Evolutionary conservation across 2,797 vertebrate species (phyloP), one percentile per base, ranked within the genome.

Genomic region (Sebastes cheni): DNA sequence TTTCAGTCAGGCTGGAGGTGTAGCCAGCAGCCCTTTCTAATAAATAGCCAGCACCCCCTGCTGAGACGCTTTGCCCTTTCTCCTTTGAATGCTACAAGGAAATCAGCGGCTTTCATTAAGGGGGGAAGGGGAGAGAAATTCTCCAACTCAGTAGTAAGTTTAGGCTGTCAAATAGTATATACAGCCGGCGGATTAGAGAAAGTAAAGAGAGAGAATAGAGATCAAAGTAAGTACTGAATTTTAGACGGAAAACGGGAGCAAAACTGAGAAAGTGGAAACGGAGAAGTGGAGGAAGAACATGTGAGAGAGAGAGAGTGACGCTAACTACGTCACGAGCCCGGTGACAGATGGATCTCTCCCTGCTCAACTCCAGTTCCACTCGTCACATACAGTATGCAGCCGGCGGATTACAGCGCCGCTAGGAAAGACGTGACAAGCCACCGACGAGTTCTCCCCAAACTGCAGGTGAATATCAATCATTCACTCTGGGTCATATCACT

Each of bases 1-100:
- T 88, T 86, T 69, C 71, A 73, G 83, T 84, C 78, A 46, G 79
- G 55, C 89, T 54, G 61, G 65, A 84, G 87, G 86, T 88, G 82
- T 55, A 82, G 86, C 84, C 81, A 52, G 71, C 70, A 79, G 86
- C 75, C 71, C 55, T 77, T 39, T 82, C 77, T 85, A 84, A 91
- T 90, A 86, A 92, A 86, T 82, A 86, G 85, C 64, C 71, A 27
- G 61, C 50, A 4, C 67, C 73, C 72, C 86, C 85, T 54, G 68
- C 77, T 80, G 88, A 85, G 87, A 82, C 5, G 46, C 81, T 77
- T 77, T 88, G 85, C 71, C 82, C 86, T 88, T 85, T 88, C 72
- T 85, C 76, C 82, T 75, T 46, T 34, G 42, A 84, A 79, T 11
- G 18, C 13, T 39, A 30, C 10, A 70, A 86, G 80, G 50, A 89